Percentiles rank a stretch among this genome's conserved stretches.
phyloP scores from a whole-genome alignment of 2,888 invertebrate species.

The Yponomeuta sedellus region DNA sequence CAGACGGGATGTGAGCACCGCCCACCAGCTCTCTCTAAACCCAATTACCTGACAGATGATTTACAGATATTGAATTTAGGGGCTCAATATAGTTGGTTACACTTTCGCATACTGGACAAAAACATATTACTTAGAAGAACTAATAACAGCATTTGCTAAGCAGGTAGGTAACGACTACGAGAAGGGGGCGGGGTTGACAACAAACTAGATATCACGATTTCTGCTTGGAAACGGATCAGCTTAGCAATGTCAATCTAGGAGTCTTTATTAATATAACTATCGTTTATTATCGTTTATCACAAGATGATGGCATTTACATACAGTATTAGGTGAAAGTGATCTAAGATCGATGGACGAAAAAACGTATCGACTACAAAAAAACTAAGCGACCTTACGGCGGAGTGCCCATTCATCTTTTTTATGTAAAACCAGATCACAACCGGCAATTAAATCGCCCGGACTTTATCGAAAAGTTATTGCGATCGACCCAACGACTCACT shows the following conservation, averaged over 20 bases:
- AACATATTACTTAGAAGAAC: too few relatives aligned
- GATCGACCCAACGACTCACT: constrained; percentile 73
- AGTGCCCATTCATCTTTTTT: constrained; percentile 72
- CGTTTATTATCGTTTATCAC: too few relatives aligned
- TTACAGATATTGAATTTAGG: constrained; percentile 71
- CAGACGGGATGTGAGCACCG: constrained; percentile 60
- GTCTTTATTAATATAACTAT: too few relatives aligned
- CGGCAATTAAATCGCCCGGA: constrained; percentile 75
- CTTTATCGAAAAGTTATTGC: constrained; percentile 76
- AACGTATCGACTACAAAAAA: constrained; percentile 49
- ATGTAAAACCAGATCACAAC: constrained; percentile 75
- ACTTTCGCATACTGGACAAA: constrained; percentile 13
- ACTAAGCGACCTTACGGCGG: constrained; percentile 59
- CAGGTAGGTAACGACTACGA: too few relatives aligned
- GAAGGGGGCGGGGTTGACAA: too few relatives aligned
- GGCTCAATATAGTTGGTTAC: constrained; percentile 49
- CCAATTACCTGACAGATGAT: constrained; percentile 72
- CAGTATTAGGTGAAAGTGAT: constrained; percentile 61
- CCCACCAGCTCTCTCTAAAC: constrained; percentile 70
- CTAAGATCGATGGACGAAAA: constrained; percentile 55
- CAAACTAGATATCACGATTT: too few relatives aligned
- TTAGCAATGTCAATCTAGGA: too few relatives aligned
- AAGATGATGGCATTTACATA: too few relatives aligned
- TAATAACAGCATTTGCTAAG: too few relatives aligned
- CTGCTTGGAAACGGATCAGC: too few relatives aligned